These are phyloP conservation scores for Corynorhinus townsendii DNA, from an alignment of 2,113 vertebrate species.

Conservation along the genomic window DNA sequence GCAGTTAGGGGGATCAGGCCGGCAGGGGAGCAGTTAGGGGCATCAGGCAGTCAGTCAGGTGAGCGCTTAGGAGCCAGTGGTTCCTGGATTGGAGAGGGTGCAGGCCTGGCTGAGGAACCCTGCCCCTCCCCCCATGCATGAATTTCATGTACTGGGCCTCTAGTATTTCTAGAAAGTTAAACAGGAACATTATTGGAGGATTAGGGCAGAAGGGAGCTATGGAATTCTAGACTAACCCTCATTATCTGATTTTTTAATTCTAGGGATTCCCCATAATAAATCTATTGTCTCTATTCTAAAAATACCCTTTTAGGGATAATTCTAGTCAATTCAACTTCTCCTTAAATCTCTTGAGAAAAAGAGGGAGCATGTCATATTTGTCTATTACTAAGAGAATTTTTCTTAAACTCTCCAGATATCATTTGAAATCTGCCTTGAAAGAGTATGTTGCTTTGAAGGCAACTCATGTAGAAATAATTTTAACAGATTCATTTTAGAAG, in stretches of 20 bases:
- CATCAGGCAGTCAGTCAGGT: too few species aligned
- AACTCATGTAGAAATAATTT: neutral
- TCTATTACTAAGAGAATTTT: neutral
- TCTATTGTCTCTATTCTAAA: neutral
- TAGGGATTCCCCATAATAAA: neutral
- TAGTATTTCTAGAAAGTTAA: neutral
- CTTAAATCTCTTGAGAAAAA: neutral
- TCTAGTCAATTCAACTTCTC: neutral
- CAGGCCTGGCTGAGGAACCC: too few species aligned
- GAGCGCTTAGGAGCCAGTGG: too few species aligned
- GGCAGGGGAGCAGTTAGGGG: too few species aligned
- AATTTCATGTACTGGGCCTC: too few species aligned
- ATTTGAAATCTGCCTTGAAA: constrained; percentile 24
- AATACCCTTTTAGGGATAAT: neutral
- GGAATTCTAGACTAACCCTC: neutral
- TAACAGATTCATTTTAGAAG: neutral
- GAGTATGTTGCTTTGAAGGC: neutral
- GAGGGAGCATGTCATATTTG: neutral
- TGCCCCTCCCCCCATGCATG: too few species aligned
- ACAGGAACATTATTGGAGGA: neutral
- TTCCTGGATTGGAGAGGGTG: too few species aligned
- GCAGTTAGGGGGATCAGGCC: too few species aligned
- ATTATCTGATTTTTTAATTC: constrained; percentile 1
- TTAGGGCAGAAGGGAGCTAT: neutral
- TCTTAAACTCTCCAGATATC: neutral